Percentiles rank a stretch among this genome's conserved stretches.
Evolutionary conservation across 1,140 invertebrate genomes (phyloP).

Genomic region (Daktulosphaira vitifoliae): DNA sequence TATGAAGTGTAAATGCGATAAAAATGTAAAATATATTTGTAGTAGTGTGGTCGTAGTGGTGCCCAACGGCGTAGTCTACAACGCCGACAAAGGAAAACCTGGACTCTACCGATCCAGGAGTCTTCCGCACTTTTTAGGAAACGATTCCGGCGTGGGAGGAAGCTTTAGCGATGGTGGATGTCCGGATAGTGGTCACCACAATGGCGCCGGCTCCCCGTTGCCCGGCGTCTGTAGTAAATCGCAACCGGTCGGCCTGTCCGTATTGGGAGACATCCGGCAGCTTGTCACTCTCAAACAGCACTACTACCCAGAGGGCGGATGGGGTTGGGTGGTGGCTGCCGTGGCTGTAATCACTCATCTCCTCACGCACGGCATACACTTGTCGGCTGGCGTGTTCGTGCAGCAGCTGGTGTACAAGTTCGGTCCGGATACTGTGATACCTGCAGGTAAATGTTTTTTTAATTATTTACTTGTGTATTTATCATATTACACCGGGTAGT

Average conservation of each 20-base stretch:
- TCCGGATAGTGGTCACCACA: neutral
- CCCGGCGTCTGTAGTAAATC: conserved; percentile 41
- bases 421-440: conserved; percentile 44
- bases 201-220: neutral
- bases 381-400: conserved; percentile 50
- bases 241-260: conserved; percentile 32
- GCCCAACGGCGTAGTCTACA: conserved; percentile 39
- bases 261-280: conserved; percentile 47
- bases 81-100: conserved; percentile 41
- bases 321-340: conserved; percentile 60
- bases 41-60: conserved; percentile 35
- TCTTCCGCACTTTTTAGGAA: conserved; percentile 43
- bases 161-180: conserved; percentile 43
- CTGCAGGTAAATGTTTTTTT: conserved; percentile 46
- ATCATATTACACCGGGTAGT: no score
- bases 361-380: conserved; percentile 55
- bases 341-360: conserved; percentile 54
- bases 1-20: no score
- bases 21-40: no score
- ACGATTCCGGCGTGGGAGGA: conserved; percentile 44
- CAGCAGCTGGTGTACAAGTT: conserved; percentile 48
- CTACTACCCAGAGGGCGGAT: conserved; percentile 66
- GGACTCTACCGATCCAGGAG: conserved; percentile 43
- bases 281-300: conserved; percentile 56
- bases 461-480: no score